Evolutionary conservation across 1,140 invertebrate species (phyloP), one percentile per base, ranked within the genome.

Genomic region (Dreissena rostriformis): DNA sequence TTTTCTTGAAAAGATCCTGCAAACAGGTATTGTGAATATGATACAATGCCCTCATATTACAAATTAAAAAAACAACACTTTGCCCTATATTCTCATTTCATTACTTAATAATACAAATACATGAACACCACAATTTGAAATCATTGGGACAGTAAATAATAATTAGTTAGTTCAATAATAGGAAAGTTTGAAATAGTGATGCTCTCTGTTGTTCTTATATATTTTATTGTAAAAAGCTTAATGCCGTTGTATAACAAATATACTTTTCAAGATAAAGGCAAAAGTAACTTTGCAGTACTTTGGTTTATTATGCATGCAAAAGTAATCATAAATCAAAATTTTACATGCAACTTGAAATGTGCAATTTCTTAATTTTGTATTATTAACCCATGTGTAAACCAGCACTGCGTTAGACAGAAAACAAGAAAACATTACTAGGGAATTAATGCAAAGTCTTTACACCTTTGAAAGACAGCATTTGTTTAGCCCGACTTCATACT

Each of bases 1-100:
- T 85, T 51, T 80, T 74, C 77, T 91, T 91, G 72, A 91, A 91
- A 66, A 90, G 66, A 49, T 90, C 90, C 90, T 91, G 82, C 55
- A 86, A 82, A 57, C 66, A 67, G 74, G 66, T 55, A 61, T 77
- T 22, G 65, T 24, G 39, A n/a, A 19, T 22, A 67, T 52, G n/a
- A 51, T 22, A 53, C 57, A 39, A 2, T 39, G 39, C 39, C 39
- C 39, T 39, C 39, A 39, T 39, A 39, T 2, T 39, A 39, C 39
- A 39, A 5, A 39, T 39, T n/a, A n/a, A 39, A 39, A 8, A 39
- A 39, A 39, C 8, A 39, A 39, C n/a, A n/a, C n/a, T n/a, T 39
- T 2, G 8, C 2, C 39, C 39, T 39, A 8, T 39, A 39, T 39
- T 39, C 39, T 39, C 2, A 39, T 2, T 39, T 39, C 39, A 39